Conservation (phyloP, 2,888 invertebrate genomes). For the Bellardia bayeri region DNA sequence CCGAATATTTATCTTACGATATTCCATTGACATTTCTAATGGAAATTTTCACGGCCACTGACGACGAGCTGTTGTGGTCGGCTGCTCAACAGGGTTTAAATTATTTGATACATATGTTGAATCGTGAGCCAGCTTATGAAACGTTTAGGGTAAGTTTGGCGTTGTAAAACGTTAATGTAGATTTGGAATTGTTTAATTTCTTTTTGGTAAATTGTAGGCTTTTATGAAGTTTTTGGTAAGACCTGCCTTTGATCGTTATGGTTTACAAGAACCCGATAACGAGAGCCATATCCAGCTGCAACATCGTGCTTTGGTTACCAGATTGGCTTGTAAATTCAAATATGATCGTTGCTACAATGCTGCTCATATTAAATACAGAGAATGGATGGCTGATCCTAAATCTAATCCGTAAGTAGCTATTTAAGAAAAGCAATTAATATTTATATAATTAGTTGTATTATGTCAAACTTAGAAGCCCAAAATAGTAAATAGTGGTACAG, state of each 20-base stretch:
- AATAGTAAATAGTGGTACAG: no score
- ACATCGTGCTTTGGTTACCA: conserved; percentile 85
- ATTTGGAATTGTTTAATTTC: neutral
- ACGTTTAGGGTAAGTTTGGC: conserved; percentile 86
- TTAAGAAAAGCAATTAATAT: neutral
- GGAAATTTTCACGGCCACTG: conserved; percentile 84
- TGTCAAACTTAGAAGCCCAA: no score
- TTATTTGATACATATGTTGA: conserved; percentile 86
- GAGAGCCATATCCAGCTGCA: conserved; percentile 85
- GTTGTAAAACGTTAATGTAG: neutral
- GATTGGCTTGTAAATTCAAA: conserved; percentile 85
- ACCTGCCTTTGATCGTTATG: conserved; percentile 84
- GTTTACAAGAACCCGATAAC: conserved; percentile 84
- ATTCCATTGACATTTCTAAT: conserved; percentile 86
- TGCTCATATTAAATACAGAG: conserved; percentile 84
- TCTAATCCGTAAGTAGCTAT: conserved; percentile 85
- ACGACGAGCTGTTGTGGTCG: conserved; percentile 87
- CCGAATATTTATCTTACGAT: conserved; percentile 86
- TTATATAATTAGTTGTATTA: no score
- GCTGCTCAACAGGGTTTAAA: conserved; percentile 86
- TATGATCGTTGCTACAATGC: conserved; percentile 85
- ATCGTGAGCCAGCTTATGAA: conserved; percentile 86
- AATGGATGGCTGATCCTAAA: conserved; percentile 85
- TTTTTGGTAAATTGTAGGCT: conserved; percentile 77
- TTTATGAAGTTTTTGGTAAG: conserved; percentile 84